Evolutionary conservation across 2,888 invertebrate species (phyloP).

Genomic region (Trichopoda pennipes): DNA sequence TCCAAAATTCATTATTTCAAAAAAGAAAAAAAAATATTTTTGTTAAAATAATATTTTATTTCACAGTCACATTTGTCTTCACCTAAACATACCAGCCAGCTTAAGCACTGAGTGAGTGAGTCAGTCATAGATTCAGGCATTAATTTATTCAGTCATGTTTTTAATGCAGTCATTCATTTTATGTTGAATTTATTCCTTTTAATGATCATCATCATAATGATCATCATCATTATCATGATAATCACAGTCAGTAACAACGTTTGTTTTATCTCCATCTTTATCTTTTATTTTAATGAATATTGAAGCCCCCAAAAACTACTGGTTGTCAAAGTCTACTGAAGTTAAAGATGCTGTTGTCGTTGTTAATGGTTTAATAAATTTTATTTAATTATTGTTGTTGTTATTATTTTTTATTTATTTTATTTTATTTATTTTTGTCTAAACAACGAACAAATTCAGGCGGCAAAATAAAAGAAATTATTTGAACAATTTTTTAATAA

Average conservation of each 20-base stretch:
- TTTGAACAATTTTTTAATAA: no score
- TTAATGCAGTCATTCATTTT: no score
- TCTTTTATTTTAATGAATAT: slow-evolving; percentile 1
- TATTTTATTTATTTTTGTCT: not conserved
- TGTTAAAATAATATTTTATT: slow-evolving; percentile 46
- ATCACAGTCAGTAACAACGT: not conserved
- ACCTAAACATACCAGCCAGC: slow-evolving; percentile 7
- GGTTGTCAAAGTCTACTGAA: not conserved
- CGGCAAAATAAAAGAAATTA: no score
- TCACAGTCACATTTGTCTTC: slow-evolving; percentile 22
- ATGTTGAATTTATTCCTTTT: no score
- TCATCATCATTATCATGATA: not conserved
- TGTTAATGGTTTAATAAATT: not conserved
- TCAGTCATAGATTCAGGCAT: not conserved
- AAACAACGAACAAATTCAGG: not conserved
- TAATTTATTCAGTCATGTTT: slow-evolving; percentile 4
- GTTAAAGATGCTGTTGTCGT: not conserved
- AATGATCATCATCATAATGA: not conserved
- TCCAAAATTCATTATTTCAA: slow-evolving; percentile 40
- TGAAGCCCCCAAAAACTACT: slow-evolving; percentile 13
- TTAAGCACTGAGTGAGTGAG: no score
- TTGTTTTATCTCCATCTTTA: no score
- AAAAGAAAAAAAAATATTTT: slow-evolving; percentile 16
- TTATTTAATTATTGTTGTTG: not conserved
- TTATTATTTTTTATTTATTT: no score